Conservation (phyloP, 2,888 invertebrate species). For the Tryphoninae sp. region DNA sequence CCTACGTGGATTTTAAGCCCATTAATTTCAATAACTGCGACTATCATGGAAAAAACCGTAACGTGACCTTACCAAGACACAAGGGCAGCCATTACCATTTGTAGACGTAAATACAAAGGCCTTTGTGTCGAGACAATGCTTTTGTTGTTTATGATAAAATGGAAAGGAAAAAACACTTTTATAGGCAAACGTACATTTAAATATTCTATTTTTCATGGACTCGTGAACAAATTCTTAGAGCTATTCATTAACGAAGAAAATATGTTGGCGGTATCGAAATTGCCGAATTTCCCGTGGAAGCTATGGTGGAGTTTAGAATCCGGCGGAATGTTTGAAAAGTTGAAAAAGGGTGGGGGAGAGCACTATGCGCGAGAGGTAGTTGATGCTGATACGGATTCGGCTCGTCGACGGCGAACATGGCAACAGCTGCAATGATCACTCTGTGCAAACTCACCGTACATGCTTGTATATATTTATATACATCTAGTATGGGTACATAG, state of each 20-base stretch:
- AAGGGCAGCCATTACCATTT: background rate
- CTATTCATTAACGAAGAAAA: conserved; percentile 46
- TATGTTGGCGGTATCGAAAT: conserved; percentile 37
- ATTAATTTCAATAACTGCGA: no score
- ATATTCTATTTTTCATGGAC: no score
- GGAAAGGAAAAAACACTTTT: background rate
- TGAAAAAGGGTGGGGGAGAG: conserved; percentile 20
- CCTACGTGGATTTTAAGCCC: no score
- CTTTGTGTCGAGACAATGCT: conserved; percentile 25
- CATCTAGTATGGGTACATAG: conserved; percentile 12
- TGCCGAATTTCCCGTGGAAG: conserved; percentile 32
- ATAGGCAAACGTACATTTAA: no score
- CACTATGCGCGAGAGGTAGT: conserved; percentile 4
- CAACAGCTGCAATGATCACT: conserved; percentile 63
- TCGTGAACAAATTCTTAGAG: background rate
- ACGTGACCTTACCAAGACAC: no score
- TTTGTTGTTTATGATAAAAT: background rate
- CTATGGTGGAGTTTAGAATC: conserved; percentile 43
- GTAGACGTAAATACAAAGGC: background rate
- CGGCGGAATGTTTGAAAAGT: conserved; percentile 58
- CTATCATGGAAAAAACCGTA: no score
- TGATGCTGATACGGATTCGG: conserved; percentile 57
- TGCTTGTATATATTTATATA: conserved; percentile 13
- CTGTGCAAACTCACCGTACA: conserved; percentile 51
- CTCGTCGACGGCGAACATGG: conserved; percentile 41